Evolutionary conservation across 2,113 vertebrate genomes (phyloP).

Genomic region (Neotragus pygmaeus): DNA sequence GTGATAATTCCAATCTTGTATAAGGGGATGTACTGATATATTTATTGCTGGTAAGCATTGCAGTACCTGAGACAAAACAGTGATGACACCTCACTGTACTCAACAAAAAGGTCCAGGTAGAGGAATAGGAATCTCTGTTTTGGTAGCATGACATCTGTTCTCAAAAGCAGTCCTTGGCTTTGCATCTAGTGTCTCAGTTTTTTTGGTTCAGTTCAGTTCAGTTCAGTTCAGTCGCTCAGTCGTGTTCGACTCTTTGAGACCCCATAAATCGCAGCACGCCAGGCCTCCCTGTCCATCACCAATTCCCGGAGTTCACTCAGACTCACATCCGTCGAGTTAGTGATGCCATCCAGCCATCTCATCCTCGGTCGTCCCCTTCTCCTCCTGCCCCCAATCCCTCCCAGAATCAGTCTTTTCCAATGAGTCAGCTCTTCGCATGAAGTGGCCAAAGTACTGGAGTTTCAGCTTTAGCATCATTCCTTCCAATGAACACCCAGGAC

Average conservation of each 20-base stretch:
- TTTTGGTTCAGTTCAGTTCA: background rate
- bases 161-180: background rate
- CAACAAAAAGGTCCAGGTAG: background rate
- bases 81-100: background rate
- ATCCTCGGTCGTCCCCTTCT: accelerated
- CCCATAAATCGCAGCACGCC: too few species aligned
- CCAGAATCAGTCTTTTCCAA: too few species aligned
- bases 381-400: too few species aligned
- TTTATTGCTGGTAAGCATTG: background rate
- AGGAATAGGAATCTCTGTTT: background rate
- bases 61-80: background rate
- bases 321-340: accelerated
- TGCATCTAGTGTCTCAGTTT: background rate
- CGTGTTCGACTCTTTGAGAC: too few species aligned
- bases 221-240: too few species aligned
- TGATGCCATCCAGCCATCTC: too few species aligned
- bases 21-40: background rate
- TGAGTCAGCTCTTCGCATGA: too few species aligned
- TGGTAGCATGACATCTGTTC: background rate
- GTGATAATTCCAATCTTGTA: background rate
- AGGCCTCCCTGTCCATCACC: too few species aligned
- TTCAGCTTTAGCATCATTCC: too few species aligned
- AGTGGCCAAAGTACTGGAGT: too few species aligned
- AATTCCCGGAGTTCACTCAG: too few species aligned
- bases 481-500: too few species aligned